Conservation (phyloP, 1,140 invertebrate species). For the Episyrphus balteatus region DNA sequence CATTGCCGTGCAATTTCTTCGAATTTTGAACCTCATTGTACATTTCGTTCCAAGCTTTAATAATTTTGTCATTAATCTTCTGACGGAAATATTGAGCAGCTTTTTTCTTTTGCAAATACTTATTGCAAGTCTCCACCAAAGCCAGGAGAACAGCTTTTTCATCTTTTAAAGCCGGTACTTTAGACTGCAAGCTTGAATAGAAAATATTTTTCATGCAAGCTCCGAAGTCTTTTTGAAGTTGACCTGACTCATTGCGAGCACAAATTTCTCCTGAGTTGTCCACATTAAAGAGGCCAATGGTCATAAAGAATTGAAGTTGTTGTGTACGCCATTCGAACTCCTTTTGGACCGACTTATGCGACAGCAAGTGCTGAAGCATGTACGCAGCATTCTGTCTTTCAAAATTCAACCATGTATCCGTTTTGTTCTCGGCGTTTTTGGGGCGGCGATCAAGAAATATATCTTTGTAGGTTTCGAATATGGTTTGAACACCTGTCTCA, state of each 20-base stretch:
- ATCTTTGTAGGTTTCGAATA: slow-evolving; percentile 46
- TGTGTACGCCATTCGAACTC: slow-evolving; percentile 52
- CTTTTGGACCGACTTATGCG: slow-evolving; percentile 44
- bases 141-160: slow-evolving; percentile 44
- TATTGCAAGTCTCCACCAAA: slow-evolving; percentile 44
- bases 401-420: slow-evolving; percentile 49
- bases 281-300: slow-evolving; percentile 50
- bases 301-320: slow-evolving; percentile 52
- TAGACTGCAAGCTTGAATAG: slow-evolving; percentile 50
- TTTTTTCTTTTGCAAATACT: slow-evolving; percentile 38
- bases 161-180: slow-evolving; percentile 48
- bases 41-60: slow-evolving; percentile 50
- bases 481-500: slow-evolving; percentile 47
- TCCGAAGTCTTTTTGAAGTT: slow-evolving; percentile 17
- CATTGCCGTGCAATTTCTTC: slow-evolving; percentile 19
- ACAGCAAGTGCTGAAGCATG: slow-evolving; percentile 51
- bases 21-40: slow-evolving; percentile 34
- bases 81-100: slow-evolving; percentile 37
- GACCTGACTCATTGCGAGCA: slow-evolving; percentile 4
- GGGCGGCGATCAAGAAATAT: slow-evolving; percentile 43
- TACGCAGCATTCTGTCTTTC: slow-evolving; percentile 55
- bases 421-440: slow-evolving; percentile 37
- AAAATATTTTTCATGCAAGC: slow-evolving; percentile 48
- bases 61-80: slow-evolving; percentile 43
- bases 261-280: slow-evolving; percentile 35